These are phyloP conservation scores for Ormyrus nitidulus DNA, from an alignment of 2,888 invertebrate species.

Conservation along the genomic window DNA sequence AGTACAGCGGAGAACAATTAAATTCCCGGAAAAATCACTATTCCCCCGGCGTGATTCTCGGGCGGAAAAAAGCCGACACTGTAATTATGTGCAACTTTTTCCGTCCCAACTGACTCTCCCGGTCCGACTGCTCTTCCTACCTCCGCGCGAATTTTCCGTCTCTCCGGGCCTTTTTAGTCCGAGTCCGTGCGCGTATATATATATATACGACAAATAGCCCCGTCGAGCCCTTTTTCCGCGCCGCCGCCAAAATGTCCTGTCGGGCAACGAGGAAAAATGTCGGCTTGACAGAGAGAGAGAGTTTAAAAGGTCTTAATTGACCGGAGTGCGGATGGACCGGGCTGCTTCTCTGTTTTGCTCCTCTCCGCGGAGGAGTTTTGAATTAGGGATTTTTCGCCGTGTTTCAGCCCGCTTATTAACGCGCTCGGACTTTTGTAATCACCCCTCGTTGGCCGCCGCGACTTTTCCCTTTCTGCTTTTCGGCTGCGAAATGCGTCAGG, in stretches of 20 bases:
- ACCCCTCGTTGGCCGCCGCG: background rate
- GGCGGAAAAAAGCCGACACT: too few species aligned
- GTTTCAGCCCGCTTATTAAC: conserved; percentile 13
- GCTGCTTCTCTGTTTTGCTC: too few species aligned
- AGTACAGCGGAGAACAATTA: background rate
- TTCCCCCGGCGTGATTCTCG: background rate
- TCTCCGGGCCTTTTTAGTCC: too few species aligned
- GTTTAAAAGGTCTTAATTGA: conserved; percentile 50
- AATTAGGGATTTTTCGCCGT: conserved; percentile 1
- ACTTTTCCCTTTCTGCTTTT: background rate
- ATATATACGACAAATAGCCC: background rate
- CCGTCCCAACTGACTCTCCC: too few species aligned
- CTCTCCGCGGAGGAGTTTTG: background rate
- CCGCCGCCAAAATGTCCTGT: too few species aligned
- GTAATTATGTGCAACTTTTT: too few species aligned
- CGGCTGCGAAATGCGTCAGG: background rate
- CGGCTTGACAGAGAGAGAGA: background rate
- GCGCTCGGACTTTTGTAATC: conserved; percentile 30
- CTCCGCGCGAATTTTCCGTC: too few species aligned
- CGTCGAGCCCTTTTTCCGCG: conserved; percentile 1
- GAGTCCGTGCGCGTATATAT: too few species aligned
- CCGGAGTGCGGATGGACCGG: conserved; percentile 1
- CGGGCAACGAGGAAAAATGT: conserved; percentile 31
- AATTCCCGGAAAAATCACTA: conserved; percentile 14
- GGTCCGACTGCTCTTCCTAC: too few species aligned